These are phyloP conservation scores for Sphaerodactylus townsendi DNA, from an alignment of 2,113 vertebrate genomes.

Conservation along the genomic window DNA sequence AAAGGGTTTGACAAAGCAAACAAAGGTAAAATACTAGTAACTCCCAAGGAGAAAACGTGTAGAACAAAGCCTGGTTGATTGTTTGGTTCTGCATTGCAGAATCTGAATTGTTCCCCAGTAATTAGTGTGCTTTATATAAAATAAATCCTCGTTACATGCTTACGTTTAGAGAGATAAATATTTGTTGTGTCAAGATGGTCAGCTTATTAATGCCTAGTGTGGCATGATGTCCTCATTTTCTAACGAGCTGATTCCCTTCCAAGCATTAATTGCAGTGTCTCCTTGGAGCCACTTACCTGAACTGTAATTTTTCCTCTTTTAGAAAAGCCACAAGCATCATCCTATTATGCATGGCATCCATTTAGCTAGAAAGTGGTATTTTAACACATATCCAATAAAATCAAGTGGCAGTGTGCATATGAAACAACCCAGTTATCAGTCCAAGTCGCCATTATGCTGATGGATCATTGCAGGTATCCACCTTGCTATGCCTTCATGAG, in stretches of 20 bases:
- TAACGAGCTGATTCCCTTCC: background rate
- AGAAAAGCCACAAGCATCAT: background rate
- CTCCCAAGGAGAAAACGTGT: background rate
- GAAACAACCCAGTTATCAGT: background rate
- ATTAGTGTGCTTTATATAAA: conserved; percentile 25
- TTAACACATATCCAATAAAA: background rate
- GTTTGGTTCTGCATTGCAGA: background rate
- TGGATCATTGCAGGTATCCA: background rate
- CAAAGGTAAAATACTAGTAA: conserved; percentile 11
- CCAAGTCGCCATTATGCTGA: background rate
- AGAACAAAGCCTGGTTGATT: background rate
- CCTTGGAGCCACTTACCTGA: background rate
- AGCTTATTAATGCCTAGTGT: background rate
- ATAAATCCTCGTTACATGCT: background rate
- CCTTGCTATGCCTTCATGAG: background rate
- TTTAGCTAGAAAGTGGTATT: background rate
- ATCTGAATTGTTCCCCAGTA: background rate
- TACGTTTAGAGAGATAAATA: conserved; percentile 26
- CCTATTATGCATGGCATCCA: background rate
- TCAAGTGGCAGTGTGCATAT: background rate
- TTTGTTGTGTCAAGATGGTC: conserved; percentile 23
- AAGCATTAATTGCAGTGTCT: background rate
- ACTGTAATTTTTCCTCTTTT: background rate
- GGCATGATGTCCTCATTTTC: background rate
- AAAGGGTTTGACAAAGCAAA: conserved; percentile 40